Conservation (phyloP, 2,888 invertebrate species). For the Archips xylosteana region DNA sequence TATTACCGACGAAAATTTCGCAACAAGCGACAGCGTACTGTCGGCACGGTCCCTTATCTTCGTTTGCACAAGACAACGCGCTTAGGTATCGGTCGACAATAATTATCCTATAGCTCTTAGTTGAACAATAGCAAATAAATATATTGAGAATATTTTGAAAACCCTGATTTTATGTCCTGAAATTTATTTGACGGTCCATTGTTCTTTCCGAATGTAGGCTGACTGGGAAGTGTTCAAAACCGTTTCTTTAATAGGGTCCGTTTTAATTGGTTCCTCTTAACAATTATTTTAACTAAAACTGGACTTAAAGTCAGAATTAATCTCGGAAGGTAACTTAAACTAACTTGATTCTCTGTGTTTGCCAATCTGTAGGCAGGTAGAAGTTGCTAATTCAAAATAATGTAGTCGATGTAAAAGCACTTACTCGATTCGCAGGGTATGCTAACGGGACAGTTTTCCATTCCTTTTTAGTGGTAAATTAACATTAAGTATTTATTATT, state of each 20-base stretch:
- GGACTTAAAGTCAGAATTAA: not conserved
- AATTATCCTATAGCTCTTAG: constrained; percentile 47
- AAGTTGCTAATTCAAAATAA: not conserved
- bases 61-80: constrained; percentile 43
- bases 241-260: constrained; percentile 6
- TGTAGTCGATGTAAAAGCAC: not conserved
- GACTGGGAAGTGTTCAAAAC: constrained; percentile 24
- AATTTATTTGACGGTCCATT: constrained; percentile 49
- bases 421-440: not conserved
- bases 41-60: constrained; percentile 23
- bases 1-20: not conserved
- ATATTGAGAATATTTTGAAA: constrained; percentile 47
- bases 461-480: not conserved
- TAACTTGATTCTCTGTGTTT: not conserved
- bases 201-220: constrained; percentile 28
- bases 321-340: not conserved
- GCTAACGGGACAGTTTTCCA: not conserved
- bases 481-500: not conserved
- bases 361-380: not conserved
- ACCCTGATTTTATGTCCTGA: constrained; percentile 41
- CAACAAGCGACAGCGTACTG: not conserved
- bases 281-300: not conserved
- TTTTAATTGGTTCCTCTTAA: not conserved
- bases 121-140: constrained; percentile 54
- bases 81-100: constrained; percentile 43